phyloP scores from a whole-genome alignment of 92 coral and sea anemone species.

The Paragorgia papillata region DNA sequence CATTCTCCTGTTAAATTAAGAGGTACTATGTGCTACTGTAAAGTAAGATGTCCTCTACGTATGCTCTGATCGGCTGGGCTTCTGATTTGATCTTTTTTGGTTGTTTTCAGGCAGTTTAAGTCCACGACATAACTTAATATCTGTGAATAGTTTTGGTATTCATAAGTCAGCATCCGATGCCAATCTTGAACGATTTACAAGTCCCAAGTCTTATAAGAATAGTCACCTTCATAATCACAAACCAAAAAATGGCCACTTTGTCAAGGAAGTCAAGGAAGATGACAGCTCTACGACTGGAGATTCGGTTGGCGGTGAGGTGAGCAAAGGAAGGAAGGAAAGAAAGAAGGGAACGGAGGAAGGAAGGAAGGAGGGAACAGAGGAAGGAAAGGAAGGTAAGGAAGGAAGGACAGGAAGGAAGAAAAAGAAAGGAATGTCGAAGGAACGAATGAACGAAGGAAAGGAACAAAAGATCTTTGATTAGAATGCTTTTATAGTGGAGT shows the following conservation, averaged over 20 bases:
- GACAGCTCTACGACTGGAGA: slow-evolving; percentile 42
- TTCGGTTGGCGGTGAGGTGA: slow-evolving; percentile 20
- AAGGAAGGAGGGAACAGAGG: too few species aligned
- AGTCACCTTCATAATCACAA: slow-evolving; percentile 34
- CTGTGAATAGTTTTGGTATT: slow-evolving; percentile 7
- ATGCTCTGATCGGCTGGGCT: too few species aligned
- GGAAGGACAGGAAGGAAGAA: too few species aligned
- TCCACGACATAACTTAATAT: background rate
- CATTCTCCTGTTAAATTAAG: background rate
- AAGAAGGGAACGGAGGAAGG: too few species aligned
- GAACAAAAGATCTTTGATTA: background rate
- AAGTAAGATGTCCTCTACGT: too few species aligned
- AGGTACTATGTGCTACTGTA: too few species aligned
- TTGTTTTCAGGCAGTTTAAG: background rate
- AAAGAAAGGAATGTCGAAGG: too few species aligned
- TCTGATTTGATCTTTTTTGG: background rate
- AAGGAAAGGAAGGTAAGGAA: too few species aligned
- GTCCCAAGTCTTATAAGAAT: slow-evolving; percentile 25
- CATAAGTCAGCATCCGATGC: slow-evolving; percentile 42
- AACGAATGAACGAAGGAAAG: too few species aligned
- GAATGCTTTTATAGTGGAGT: too few species aligned
- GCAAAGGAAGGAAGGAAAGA: too few species aligned
- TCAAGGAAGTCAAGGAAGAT: background rate
- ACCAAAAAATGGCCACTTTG: background rate
- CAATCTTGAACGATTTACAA: slow-evolving; percentile 28